A percentile compares a stretch with the other conserved stretches of the same genome.
Conservation (phyloP, 2,113 vertebrate species). For the Triplophysa dalaica region DNA sequence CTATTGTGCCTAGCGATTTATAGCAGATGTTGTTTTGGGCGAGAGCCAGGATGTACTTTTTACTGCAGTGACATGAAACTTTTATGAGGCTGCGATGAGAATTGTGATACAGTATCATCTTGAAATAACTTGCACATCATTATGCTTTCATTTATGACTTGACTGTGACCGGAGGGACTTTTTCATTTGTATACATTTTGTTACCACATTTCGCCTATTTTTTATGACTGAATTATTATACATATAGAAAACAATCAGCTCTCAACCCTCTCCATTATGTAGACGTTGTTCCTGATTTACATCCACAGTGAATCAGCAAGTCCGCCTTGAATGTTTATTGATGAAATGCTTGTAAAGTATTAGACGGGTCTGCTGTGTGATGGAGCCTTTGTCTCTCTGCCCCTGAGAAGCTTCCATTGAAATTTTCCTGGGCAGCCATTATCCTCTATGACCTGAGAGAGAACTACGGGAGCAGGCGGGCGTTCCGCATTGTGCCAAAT, state of each 20-base stretch:
- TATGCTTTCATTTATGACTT: slow-evolving; percentile 9
- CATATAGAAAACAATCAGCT: slow-evolving; percentile 28
- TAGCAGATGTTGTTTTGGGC: slow-evolving; percentile 59
- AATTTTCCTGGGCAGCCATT: slow-evolving; percentile 10
- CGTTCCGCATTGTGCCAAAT: neutral
- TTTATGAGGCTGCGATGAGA: slow-evolving; percentile 33
- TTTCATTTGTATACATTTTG: slow-evolving; percentile 40
- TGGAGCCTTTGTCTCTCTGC: neutral
- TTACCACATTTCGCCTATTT: slow-evolving; percentile 11
- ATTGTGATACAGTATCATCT: slow-evolving; percentile 18
- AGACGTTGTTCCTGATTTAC: neutral
- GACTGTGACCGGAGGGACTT: slow-evolving; percentile 31
- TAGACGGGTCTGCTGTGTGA: neutral
- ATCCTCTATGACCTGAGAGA: slow-evolving; percentile 24
- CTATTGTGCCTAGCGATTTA: slow-evolving; percentile 72
- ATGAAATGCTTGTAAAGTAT: neutral
- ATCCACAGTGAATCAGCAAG: neutral
- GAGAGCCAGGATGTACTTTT: slow-evolving; percentile 29
- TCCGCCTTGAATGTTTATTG: slow-evolving; percentile 54
- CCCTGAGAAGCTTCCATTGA: neutral
- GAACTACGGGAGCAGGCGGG: neutral
- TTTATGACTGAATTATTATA: slow-evolving; percentile 34
- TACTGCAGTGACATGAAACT: slow-evolving; percentile 26
- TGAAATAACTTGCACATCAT: slow-evolving; percentile 38
- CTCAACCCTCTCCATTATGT: neutral